Conservation (phyloP, 2,888 invertebrate genomes). For the Lordiphosa fenestrarum region DNA sequence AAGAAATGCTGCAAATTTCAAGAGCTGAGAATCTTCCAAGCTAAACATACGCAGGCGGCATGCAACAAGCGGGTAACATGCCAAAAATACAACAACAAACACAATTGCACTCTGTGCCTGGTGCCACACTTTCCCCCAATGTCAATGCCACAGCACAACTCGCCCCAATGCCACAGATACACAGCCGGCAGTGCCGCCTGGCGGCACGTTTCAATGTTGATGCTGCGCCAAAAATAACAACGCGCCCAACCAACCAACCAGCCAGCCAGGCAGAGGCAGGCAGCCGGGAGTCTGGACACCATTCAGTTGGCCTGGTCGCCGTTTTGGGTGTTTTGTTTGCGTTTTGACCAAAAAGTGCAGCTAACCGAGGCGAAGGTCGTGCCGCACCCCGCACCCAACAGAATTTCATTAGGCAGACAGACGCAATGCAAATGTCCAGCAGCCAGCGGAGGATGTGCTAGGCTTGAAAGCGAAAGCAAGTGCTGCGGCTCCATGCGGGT, state of each 20-base stretch:
- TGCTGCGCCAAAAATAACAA: constrained; percentile 67
- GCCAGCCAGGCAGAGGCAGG: constrained; percentile 13
- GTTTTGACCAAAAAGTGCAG: constrained; percentile 67
- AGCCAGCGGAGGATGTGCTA: constrained; percentile 40
- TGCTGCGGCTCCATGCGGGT: constrained; percentile 9
- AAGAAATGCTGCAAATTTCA: constrained; percentile 9
- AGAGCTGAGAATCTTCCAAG: too few relatives aligned
- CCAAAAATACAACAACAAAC: constrained; percentile 53
- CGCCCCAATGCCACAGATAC: constrained; percentile 69
- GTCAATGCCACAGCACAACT: constrained; percentile 62
- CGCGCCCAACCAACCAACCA: constrained; percentile 7
- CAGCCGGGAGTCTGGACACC: neutral
- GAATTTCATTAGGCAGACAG: constrained; percentile 65
- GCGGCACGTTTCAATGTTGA: constrained; percentile 58
- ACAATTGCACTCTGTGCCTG: constrained; percentile 38
- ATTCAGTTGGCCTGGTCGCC: constrained; percentile 5
- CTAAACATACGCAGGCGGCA: too few relatives aligned
- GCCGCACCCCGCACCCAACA: constrained; percentile 31
- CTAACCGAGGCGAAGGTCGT: constrained; percentile 54
- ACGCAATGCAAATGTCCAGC: constrained; percentile 64
- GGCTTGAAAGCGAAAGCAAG: constrained; percentile 28
- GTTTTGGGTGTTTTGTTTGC: constrained; percentile 60
- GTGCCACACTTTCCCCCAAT: constrained; percentile 70
- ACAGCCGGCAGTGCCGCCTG: constrained; percentile 39
- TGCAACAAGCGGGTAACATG: constrained; percentile 37